Base-by-base conservation (phyloP, 2,797 vertebrate genomes). In the Poecilia velifera region DNA sequence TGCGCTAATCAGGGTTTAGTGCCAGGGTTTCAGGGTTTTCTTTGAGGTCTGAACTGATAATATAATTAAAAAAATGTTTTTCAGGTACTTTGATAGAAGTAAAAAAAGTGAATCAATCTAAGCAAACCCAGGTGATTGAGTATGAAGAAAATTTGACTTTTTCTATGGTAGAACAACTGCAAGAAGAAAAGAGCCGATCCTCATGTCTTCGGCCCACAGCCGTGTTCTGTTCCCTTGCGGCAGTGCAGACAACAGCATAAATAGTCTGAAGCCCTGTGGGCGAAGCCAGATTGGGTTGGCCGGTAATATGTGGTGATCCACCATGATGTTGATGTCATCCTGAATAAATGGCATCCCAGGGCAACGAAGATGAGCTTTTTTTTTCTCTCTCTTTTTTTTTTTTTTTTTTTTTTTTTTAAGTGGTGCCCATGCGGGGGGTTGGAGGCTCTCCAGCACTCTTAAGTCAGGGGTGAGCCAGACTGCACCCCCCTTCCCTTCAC, bases 291-390 rank as follows among this genome's bases (percentile, higher is more conserved):
- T 82, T 13, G 80, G 84, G 77, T 78, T 31, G 88, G 78, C 91
- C 92, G 74, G 83, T 91, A 88, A 86, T 78, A 77, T 79, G 75
- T 46, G 71, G 72, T 75, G 72, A 88, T 92, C 76, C 79, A 83
- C 87, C 83, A 12, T 72, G 74, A 84, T 78, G 76, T 90, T 85
- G 91, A 94, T 93, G 89, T 90, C 90, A 88, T 89, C 75, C 79
- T 49, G 73, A 86, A 81, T 92, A 89, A 90, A 93, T 80, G 81
- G 87, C 84, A 81, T 88, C 90, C 90, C 80, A 34, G 68, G 88
- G 86, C 39, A 72, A 89, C 91, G 84, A 73, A 89, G 86, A 84
- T 78, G 79, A 86, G 78, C 87, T 76, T 83, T 91, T 92, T 43
- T 43, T 10, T 10, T 43, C 2, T 43, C 43, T 43, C 2, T 43